Percentiles rank a stretch among this genome's conserved stretches.
Conservation (phyloP, 2,888 invertebrate species). For the Epistrophella euchroma region DNA sequence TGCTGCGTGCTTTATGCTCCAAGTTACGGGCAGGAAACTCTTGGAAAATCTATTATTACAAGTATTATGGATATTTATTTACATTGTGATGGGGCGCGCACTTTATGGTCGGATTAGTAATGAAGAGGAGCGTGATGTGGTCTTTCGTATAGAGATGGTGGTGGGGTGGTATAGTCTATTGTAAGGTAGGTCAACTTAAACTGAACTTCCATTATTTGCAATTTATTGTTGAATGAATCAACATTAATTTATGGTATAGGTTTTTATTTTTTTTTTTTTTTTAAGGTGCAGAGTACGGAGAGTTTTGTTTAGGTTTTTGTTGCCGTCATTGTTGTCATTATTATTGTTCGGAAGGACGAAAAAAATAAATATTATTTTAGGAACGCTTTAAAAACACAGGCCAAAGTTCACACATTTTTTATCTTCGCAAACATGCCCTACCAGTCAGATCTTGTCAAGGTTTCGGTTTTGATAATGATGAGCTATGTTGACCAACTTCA, state of each 20-base stretch:
- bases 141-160: background rate
- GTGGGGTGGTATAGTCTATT: background rate
- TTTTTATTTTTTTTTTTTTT: background rate
- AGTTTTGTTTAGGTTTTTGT: slow-evolving; percentile 37
- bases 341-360: slow-evolving; percentile 29
- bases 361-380: slow-evolving; percentile 18
- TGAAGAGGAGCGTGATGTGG: slow-evolving; percentile 33
- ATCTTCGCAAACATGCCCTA: background rate
- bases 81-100: slow-evolving; percentile 47
- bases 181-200: slow-evolving; percentile 43
- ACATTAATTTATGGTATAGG: slow-evolving; percentile 18
- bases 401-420: background rate
- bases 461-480: background rate
- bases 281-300: background rate
- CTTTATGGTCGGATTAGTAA: slow-evolving; percentile 56
- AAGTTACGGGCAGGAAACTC: slow-evolving; percentile 24
- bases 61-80: slow-evolving; percentile 62
- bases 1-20: slow-evolving; percentile 1
- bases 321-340: slow-evolving; percentile 31
- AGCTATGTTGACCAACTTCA: background rate
- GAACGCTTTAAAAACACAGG: background rate
- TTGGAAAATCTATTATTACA: slow-evolving; percentile 49
- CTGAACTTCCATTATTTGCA: slow-evolving; percentile 37
- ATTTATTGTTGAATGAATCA: slow-evolving; percentile 43
- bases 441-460: background rate